Base-by-base conservation (phyloP, 1,140 invertebrate genomes). In the Galleria mellonella region DNA sequence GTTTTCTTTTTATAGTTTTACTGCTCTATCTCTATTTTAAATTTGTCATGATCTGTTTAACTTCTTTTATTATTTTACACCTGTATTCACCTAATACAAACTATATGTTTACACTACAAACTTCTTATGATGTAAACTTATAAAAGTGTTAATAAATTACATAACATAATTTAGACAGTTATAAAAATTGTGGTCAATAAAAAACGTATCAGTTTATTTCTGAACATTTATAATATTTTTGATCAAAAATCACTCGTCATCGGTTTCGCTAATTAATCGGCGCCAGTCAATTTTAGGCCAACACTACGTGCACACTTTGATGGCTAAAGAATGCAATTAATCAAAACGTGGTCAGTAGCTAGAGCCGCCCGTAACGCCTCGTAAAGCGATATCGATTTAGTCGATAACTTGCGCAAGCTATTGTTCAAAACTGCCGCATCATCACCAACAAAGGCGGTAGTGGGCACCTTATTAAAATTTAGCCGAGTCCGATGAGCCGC, bases 401-500 rank as follows among this genome's bases (percentile, higher is more conserved):
- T 77, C 67, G 78, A 83, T 85, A 85, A 82, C 63, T 85, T 85
- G 78, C 77, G 78, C 74, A 83, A 85, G 61, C 64, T 43, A 85
- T 85, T 85, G 82, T 85, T 50, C 47, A 53, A 75, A 83, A 78
- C 59, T 75, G 77, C 78, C 40, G 36, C 47, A 63, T 85, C 78
- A 85, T 56, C 38, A 43, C 54, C 57, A 66, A 82, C 78, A 85
- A 83, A 85, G 73, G 77, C 78, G 73, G 82, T 79, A 82, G 78
- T 85, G 75, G 79, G 72, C 69, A 79, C 75, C 82, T 85, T 83
- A 85, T 85, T 85, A 85, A 83, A 85, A 82, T 79, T 79, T 79
- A 67, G 69, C 73, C 72, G 64, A 63, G 68, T 66, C 55, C 69
- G 75, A 83, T 75, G 73, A 77, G 69, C 63, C 68, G 70, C 62